Conservation (phyloP, 1,140 invertebrate genomes). For the Diorhabda sublineata region DNA sequence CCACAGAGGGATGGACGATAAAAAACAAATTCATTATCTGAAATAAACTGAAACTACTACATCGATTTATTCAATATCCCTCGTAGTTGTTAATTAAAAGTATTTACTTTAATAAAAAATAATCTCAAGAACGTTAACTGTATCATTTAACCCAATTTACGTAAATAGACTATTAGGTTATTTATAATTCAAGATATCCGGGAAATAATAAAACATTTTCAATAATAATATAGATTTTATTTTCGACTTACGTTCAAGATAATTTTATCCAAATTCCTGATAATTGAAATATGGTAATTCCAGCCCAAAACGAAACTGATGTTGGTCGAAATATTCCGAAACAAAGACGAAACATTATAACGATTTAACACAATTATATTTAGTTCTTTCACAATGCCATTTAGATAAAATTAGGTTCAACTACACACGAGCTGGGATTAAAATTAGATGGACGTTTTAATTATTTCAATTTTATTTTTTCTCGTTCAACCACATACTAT, state of each 20-base stretch:
- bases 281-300: not conserved
- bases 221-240: no score
- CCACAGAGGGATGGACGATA: not conserved
- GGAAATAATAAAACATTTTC: no score
- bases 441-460: not conserved
- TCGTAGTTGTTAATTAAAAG: not conserved
- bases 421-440: not conserved
- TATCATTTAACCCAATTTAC: not conserved
- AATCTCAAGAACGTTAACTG: not conserved
- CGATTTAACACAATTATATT: not conserved
- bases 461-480: not conserved
- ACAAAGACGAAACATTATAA: not conserved
- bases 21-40: conserved; percentile 6
- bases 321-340: not conserved
- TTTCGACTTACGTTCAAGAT: no score
- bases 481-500: not conserved
- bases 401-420: not conserved
- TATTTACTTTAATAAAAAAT: conserved; percentile 1
- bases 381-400: not conserved
- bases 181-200: no score
- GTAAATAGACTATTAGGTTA: not conserved
- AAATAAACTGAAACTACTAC: not conserved
- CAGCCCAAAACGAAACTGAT: not conserved
- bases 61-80: not conserved
- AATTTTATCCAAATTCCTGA: no score